Evolutionary conservation across 2,113 vertebrate species (phyloP), one percentile per base, ranked within the genome.

Genomic region (Loxodonta africana): DNA sequence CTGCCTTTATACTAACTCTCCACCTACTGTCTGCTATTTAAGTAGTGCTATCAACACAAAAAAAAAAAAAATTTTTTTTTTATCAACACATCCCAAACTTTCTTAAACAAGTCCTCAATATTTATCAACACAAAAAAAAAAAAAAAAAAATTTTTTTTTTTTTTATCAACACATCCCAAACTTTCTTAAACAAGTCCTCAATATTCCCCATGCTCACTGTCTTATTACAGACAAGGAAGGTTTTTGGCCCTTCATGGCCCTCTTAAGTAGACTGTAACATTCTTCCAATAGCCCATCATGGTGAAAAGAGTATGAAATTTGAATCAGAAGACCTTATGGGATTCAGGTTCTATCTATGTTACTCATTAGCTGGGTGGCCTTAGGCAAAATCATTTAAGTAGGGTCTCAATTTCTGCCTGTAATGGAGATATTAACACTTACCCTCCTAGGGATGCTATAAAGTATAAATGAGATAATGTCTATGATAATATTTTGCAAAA

Each of bases 381-480:
- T 89, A 90, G 91, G 95, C 97, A 91, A 97, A 57, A 96, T 93
- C 93, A 67, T 51, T 96, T 97, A 95, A 94, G 44, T 74, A 63
- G 83, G 62, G 78, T 91, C 80, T 97, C 95, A 93, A 85, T 97
- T 97, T 94, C 97, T 78, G 28, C 60, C 73, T 78, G 8, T 88
- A 93, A 97, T 96, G 84, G 89, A 97, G 97, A 94, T 97, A 93
- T 97, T 95, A 89, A 88, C 76, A 93, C 71, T 48, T 95, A 89
- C 25, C 78, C 96, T 93, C 92, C 37, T 5, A 90, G 89, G 87
- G 67, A 91, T 90, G 60, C 87, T 95, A 60, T 83, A 33, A 87
- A 62, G 87, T 33, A n/a, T 63, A 97, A 86, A 90, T 88, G 85
- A 97, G 84, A 92, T 87, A 62, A 91, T 21, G 37, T 80, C 51